These are phyloP conservation scores for Acanthurus leucopareius DNA, from an alignment of 2,797 vertebrate species.

Conservation along the genomic window DNA sequence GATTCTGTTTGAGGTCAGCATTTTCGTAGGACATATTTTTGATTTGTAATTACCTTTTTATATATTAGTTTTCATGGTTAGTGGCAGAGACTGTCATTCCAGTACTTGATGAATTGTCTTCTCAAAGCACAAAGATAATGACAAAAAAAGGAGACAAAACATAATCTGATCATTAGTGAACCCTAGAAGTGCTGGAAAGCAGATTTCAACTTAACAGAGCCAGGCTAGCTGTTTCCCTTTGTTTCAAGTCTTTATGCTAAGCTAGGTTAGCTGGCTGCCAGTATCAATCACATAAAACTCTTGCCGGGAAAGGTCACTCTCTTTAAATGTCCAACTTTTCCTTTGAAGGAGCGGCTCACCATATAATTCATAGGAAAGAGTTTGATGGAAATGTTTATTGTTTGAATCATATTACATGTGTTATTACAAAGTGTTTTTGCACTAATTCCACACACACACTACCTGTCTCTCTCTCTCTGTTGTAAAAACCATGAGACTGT, in stretches of 20 bases:
- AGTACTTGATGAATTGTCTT: background rate
- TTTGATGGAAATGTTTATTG: background rate
- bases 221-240: background rate
- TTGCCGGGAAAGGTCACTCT: background rate
- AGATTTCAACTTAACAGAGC: background rate
- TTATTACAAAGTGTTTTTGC: background rate
- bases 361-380: no score
- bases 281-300: background rate
- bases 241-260: slow-evolving; percentile 6
- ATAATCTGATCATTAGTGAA: background rate
- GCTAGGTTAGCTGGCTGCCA: background rate
- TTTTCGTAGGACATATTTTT: background rate
- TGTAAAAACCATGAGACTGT: slow-evolving; percentile 34
- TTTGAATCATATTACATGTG: no score
- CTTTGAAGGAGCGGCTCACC: background rate
- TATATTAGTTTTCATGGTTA: background rate
- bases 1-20: background rate
- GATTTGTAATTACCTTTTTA: background rate
- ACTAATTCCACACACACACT: slow-evolving; percentile 3
- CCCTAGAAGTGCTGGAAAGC: background rate
- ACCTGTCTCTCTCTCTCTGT: background rate
- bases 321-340: background rate
- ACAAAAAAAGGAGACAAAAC: no score
- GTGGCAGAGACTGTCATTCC: rapidly evolving
- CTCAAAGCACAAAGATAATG: no score